Evolutionary conservation across 1,140 invertebrate species (phyloP), one percentile per base, ranked within the genome.

Genomic region (Solenopsis fugax): DNA sequence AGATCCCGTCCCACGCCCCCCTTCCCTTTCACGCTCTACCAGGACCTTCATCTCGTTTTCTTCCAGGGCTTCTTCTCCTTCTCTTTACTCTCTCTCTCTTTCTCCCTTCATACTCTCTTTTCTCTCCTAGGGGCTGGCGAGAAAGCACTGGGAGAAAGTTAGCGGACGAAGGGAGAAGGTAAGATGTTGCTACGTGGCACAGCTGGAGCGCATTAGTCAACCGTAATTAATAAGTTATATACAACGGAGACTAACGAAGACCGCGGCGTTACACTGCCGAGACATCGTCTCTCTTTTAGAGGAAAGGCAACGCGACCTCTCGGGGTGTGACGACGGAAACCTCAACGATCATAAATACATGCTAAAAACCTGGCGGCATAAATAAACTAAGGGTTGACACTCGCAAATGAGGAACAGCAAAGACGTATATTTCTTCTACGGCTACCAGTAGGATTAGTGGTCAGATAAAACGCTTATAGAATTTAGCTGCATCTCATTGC

Each of bases 141-240:
- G 88, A 87, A 86, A 90, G 76, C 50, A 41, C 64, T 34, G 60
- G 58, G 65, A 54, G 86, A 91, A 88, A 91, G 87, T 80, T 58
- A 50, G 82, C 45, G 69, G 60, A 52, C 50, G 48, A 75, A 64
- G 82, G 87, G 58, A 52, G 80, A 86, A 72, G 86, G 58, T 34
- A 76, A 45, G 76, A 82, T 85, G 88, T 86, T 82, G 86, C 71
- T 58, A 52, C 69, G 87, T 72, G 90, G 81, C 90, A 92, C 91
- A 92, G 90, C 91, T 92, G 91, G 88, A 91, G 78, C 75, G 85
- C 90, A 90, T 92, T 92, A 91, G 90, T 92, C 88, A 91, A 91
- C 91, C 56, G 88, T 92, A 92, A 92, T 92, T 92, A 92, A 92
- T 92, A 92, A 92, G 88, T 92, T 90, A 92, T 90, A 87, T 81